These are phyloP conservation scores for human DNA, from an alignment of 2,113 vertebrate species.

Conservation along the genomic window DNA sequence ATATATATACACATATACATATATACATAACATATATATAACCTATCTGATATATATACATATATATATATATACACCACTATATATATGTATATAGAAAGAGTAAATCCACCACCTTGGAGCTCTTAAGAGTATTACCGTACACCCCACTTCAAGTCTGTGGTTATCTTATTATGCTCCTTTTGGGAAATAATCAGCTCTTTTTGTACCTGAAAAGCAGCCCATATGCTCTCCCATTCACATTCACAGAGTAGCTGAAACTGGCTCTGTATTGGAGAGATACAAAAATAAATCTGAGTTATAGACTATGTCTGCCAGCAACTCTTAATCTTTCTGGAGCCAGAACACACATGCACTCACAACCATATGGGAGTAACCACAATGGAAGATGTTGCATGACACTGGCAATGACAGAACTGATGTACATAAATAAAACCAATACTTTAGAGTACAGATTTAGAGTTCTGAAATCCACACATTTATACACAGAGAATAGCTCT, in stretches of 20 bases:
- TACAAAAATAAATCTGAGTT: not conserved
- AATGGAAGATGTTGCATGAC: rapidly evolving
- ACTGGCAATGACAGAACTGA: no score
- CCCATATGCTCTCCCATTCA: no score
- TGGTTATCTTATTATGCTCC: not conserved
- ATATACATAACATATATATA: no score
- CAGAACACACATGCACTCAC: no score
- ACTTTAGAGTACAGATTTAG: rapidly evolving
- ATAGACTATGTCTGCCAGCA: rapidly evolving
- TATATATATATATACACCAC: no score
- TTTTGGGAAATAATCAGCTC: no score
- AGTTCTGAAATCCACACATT: not conserved
- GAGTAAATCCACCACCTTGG: not conserved
- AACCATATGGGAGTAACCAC: not conserved
- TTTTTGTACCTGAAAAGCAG: not conserved
- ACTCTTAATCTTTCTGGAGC: not conserved
- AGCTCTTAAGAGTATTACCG: not conserved
- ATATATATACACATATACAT: no score
- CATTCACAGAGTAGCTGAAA: rapidly evolving
- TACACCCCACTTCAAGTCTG: rapidly evolving
- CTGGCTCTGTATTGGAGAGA: not conserved
- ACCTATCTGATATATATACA: no score
- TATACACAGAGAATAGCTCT: no score
- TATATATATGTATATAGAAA: no score
- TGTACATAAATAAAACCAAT: rapidly evolving